Conservation (phyloP, 2,113 vertebrate genomes). For the Oreochromis spilurus region DNA sequence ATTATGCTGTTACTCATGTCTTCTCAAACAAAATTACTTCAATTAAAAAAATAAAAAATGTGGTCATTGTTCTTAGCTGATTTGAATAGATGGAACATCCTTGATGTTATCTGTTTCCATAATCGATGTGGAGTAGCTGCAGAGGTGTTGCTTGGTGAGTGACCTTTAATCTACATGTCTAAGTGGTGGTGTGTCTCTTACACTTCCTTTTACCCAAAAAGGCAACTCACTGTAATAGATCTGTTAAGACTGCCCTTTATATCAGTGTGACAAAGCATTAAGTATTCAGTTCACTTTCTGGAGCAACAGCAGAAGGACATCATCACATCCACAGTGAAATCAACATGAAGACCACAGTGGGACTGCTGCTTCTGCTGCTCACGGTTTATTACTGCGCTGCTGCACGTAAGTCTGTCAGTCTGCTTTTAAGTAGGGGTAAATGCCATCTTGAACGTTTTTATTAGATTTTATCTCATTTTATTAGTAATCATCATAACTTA, state of each 20-base stretch:
- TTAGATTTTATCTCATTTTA: rapidly evolving
- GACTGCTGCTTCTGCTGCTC: neutral
- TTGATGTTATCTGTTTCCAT: neutral
- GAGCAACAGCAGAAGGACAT: neutral
- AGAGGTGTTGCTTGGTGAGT: neutral
- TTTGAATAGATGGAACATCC: neutral
- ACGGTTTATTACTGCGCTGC: neutral
- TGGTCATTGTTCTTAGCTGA: rapidly evolving
- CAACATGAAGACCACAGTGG: neutral
- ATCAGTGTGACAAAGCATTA: neutral
- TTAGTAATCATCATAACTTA: rapidly evolving
- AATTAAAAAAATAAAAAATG: rapidly evolving
- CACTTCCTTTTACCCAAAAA: neutral
- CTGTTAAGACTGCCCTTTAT: neutral
- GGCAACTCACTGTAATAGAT: neutral
- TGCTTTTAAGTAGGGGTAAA: neutral
- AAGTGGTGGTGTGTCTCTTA: neutral
- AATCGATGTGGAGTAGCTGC: neutral
- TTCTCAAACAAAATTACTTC: neutral
- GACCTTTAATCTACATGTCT: neutral
- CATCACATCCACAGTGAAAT: neutral
- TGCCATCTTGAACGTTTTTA: neutral
- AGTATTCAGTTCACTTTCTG: neutral
- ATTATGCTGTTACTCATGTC: neutral
- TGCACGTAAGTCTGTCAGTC: rapidly evolving